phyloP scores from a whole-genome alignment of 2,888 invertebrate species.

The Cataglyphis livida region DNA sequence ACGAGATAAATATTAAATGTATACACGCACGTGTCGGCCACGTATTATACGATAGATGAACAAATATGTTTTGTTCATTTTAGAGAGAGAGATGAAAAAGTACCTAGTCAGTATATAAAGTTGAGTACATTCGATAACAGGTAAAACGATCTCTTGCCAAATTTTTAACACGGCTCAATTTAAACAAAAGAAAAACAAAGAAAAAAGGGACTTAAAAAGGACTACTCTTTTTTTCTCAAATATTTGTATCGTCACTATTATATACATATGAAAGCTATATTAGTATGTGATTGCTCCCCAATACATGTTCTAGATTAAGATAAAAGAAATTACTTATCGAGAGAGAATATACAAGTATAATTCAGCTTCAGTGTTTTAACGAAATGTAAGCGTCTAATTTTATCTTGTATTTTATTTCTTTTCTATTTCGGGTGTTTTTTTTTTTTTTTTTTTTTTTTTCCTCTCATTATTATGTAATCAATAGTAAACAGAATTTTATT shows the following conservation, averaged over 20 bases:
- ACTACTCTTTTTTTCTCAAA: constrained; percentile 78
- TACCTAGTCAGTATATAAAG: constrained; percentile 82
- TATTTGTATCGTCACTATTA: constrained; percentile 78
- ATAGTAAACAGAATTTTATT: neutral
- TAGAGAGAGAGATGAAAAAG: constrained; percentile 71
- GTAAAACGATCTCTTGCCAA: constrained; percentile 81
- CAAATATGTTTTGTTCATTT: constrained; percentile 59
- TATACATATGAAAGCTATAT: constrained; percentile 64
- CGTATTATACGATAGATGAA: constrained; percentile 46
- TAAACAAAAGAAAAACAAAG: constrained; percentile 61
- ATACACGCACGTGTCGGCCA: constrained; percentile 38
- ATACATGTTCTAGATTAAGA: constrained; percentile 65
- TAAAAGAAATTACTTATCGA: constrained; percentile 31
- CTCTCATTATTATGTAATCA: neutral
- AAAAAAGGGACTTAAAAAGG: constrained; percentile 56
- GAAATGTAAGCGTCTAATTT: neutral
- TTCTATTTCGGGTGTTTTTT: neutral
- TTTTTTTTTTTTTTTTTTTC: too few species aligned
- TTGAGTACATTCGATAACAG: constrained; percentile 63
- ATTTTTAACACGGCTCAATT: constrained; percentile 79
- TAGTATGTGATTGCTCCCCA: constrained; percentile 52
- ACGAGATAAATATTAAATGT: constrained; percentile 71
- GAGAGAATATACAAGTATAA: constrained; percentile 34
- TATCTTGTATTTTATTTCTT: neutral
- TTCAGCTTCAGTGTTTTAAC: constrained; percentile 56